phyloP scores from a whole-genome alignment of 2,113 vertebrate species.

The rabbit (Oryctolagus cuniculus) region DNA sequence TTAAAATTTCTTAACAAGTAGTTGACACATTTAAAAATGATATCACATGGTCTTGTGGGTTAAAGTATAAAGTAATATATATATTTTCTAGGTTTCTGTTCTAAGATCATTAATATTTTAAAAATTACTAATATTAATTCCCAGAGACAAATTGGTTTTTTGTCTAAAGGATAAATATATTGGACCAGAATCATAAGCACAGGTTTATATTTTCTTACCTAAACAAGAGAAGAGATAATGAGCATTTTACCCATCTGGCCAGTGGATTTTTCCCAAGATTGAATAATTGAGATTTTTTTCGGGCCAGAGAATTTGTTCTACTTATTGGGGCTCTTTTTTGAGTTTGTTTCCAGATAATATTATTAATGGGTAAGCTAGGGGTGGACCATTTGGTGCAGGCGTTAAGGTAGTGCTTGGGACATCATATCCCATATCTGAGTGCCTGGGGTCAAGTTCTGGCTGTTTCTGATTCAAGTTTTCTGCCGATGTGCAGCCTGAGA shows the following conservation, averaged over 20 bases:
- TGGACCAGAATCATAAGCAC: neutral
- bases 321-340: neutral
- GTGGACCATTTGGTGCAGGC: too few relatives aligned
- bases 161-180: conserved; percentile 9
- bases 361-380: neutral
- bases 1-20: conserved; percentile 26
- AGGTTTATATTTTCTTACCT: neutral
- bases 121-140: conserved; percentile 39
- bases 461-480: too few relatives aligned
- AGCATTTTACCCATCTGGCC: neutral
- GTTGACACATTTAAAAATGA: conserved; percentile 27
- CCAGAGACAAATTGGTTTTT: neutral
- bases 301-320: neutral
- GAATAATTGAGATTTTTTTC: conserved; percentile 26
- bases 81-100: conserved; percentile 51
- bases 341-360: conserved; percentile 27
- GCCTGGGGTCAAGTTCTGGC: too few relatives aligned
- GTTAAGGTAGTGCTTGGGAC: too few relatives aligned
- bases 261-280: neutral
- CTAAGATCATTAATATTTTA: neutral
- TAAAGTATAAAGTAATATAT: neutral
- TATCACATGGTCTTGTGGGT: neutral
- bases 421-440: too few relatives aligned
- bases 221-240: neutral
- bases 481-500: too few relatives aligned